Percentiles rank a stretch among this genome's conserved stretches.
Conservation (phyloP, 2,888 invertebrate genomes). For the Sclerodermus sp. region DNA sequence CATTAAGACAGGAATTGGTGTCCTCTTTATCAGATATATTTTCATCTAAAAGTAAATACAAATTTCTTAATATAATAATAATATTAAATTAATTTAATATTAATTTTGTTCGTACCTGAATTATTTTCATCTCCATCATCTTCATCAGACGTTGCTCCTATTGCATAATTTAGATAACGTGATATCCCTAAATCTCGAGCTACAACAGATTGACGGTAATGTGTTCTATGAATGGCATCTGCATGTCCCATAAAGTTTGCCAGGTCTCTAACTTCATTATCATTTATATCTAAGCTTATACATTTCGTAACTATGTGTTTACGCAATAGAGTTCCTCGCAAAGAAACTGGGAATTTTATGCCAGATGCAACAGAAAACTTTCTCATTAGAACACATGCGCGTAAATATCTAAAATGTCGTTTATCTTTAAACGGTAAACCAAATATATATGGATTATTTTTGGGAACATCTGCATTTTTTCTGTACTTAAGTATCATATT, state of each 20-base stretch:
- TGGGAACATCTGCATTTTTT: slow-evolving; percentile 8
- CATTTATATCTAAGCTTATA: slow-evolving; percentile 12
- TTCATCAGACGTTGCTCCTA: no score
- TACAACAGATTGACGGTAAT: slow-evolving; percentile 17
- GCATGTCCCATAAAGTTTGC: slow-evolving; percentile 15
- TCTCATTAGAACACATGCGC: slow-evolving; percentile 6
- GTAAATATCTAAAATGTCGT: background rate
- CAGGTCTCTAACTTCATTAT: slow-evolving; percentile 8
- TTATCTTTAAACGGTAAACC: slow-evolving; percentile 7
- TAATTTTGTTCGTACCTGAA: no score
- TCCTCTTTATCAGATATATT: no score
- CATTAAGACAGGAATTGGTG: no score
- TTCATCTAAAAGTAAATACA: no score
- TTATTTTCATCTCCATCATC: no score
- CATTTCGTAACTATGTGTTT: slow-evolving; percentile 16
- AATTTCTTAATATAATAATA: no score
- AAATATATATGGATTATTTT: slow-evolving; percentile 17
- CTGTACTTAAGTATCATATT: slow-evolving; percentile 10
- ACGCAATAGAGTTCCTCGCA: slow-evolving; percentile 15
- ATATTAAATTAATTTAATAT: no score
- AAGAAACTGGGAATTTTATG: slow-evolving; percentile 5
- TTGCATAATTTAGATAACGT: slow-evolving; percentile 19
- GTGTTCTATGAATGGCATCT: slow-evolving; percentile 3
- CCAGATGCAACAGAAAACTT: slow-evolving; percentile 10
- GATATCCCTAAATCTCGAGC: slow-evolving; percentile 22